Conservation (phyloP, 2,113 vertebrate genomes). For the Psilopsiagon aurifrons region DNA sequence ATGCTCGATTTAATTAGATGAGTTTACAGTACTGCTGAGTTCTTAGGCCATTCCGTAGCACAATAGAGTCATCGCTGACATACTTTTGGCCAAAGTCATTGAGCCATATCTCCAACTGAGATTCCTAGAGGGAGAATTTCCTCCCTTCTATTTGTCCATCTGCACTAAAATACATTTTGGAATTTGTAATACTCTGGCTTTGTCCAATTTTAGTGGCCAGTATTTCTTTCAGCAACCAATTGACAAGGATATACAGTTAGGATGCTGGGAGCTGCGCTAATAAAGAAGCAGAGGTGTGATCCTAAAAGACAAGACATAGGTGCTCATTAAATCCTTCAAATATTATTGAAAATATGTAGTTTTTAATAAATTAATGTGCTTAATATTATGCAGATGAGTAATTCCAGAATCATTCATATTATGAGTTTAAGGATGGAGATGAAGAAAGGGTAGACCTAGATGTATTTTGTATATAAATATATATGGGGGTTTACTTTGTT, state of each 20-base stretch:
- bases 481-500: not conserved
- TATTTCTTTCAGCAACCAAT: not conserved
- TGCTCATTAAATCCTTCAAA: not conserved
- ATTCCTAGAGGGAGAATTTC: not conserved
- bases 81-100: not conserved
- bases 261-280: not conserved
- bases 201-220: not conserved
- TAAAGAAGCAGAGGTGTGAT: not conserved
- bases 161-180: not conserved
- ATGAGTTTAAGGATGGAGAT: not conserved
- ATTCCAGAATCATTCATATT: not conserved
- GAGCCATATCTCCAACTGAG: not conserved
- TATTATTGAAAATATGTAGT: not conserved
- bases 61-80: not conserved
- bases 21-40: not conserved
- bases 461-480: not conserved
- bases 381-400: not conserved
- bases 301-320: not conserved
- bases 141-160: not conserved
- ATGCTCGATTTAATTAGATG: not conserved
- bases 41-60: not conserved
- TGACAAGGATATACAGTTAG: not conserved
- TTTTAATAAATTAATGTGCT: not conserved
- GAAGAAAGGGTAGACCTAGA: not conserved
- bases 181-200: not conserved